Evolutionary conservation across 2,888 invertebrate species (phyloP).

Genomic region (Neoaliturus tenellus): DNA sequence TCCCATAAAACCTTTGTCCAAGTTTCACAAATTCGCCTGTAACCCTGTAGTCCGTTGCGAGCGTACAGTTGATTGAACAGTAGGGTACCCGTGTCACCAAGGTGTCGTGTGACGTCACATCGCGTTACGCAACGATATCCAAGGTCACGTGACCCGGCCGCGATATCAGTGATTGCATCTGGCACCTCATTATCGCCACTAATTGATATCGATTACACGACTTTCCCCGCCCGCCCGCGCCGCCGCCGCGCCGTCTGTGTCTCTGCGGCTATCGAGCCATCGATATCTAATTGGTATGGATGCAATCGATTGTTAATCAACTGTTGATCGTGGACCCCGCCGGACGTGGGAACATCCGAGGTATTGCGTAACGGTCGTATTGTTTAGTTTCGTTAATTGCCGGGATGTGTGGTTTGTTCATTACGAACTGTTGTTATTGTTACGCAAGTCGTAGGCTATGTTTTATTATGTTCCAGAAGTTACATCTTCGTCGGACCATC

Average conservation of each 20-base stretch:
- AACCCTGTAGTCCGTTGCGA: too few species aligned
- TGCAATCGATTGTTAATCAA: not conserved
- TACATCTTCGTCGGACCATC: too few species aligned
- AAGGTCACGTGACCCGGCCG: conserved; percentile 6
- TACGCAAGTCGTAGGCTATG: too few species aligned
- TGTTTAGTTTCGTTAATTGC: not conserved
- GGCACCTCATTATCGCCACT: conserved; percentile 32
- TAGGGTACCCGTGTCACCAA: not conserved
- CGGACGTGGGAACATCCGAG: not conserved
- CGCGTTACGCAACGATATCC: conserved; percentile 24
- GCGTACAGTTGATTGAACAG: not conserved
- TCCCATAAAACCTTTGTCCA: too few species aligned
- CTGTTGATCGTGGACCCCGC: not conserved
- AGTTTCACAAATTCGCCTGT: too few species aligned
- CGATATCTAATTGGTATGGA: conserved; percentile 1
- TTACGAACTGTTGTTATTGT: too few species aligned
- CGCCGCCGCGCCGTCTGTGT: not conserved
- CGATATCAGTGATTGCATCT: conserved; percentile 38
- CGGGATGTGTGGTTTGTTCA: too few species aligned
- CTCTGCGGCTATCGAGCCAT: not conserved
- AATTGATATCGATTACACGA: conserved; percentile 41
- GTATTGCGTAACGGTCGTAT: not conserved
- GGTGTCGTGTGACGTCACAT: not conserved
- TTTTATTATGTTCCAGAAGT: too few species aligned
- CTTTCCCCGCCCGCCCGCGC: not conserved